Percentiles rank a stretch among this genome's conserved stretches.
Conservation (phyloP, 2,888 invertebrate species). For the Dascillus cervinus region DNA sequence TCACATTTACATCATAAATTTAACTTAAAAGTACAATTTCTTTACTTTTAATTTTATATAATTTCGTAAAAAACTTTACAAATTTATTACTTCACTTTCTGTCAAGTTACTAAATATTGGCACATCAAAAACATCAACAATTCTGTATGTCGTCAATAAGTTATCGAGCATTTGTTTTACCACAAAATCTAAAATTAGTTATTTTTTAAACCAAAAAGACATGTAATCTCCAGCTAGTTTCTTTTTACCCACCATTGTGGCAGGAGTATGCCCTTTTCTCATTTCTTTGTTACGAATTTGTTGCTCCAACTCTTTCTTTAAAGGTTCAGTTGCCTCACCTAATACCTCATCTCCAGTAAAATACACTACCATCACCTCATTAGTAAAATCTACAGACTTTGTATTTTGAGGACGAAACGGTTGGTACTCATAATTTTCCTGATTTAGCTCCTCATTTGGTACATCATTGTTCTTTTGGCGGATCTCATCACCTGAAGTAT, state of each 20-base stretch:
- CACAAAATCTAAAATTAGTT: slow-evolving; percentile 2
- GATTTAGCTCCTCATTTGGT: slow-evolving; percentile 1
- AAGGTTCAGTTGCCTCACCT: slow-evolving; percentile 48
- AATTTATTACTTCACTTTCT: too few species aligned
- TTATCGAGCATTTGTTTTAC: not conserved
- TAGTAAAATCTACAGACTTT: slow-evolving; percentile 42
- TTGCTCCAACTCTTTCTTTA: slow-evolving; percentile 57
- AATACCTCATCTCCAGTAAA: slow-evolving; percentile 49
- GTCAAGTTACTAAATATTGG: too few species aligned
- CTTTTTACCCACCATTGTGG: slow-evolving; percentile 18
- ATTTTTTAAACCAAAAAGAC: slow-evolving; percentile 24
- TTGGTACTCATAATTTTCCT: slow-evolving; percentile 25
- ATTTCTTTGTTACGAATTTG: slow-evolving; percentile 56
- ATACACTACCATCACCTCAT: slow-evolving; percentile 55
- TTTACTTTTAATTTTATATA: too few species aligned
- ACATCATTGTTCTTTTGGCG: slow-evolving; percentile 4
- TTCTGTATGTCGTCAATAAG: too few species aligned
- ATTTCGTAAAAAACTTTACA: too few species aligned
- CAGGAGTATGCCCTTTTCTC: slow-evolving; percentile 44
- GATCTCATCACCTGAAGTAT: slow-evolving; percentile 23
- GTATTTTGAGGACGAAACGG: slow-evolving; percentile 36
- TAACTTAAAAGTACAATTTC: too few species aligned
- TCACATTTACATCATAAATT: too few species aligned
- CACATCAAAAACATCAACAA: too few species aligned
- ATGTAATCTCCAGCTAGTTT: slow-evolving; percentile 19